Evolutionary conservation across 2,888 invertebrate species (phyloP), one percentile per base, ranked within the genome.

Genomic region (Lithophane semibrunnea): DNA sequence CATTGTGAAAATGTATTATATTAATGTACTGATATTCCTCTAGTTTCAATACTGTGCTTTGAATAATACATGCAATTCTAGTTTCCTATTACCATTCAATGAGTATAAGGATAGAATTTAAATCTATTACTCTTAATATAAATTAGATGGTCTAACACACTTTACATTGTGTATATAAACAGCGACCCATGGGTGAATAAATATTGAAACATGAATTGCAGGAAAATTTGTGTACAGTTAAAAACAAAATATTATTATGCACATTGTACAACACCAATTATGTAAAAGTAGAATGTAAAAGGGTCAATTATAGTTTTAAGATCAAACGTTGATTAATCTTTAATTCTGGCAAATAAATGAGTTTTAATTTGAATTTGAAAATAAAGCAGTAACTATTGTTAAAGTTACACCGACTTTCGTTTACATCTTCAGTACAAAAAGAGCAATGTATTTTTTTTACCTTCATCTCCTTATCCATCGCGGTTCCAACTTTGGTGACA

Each of bases 401-500:
- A 37, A 81, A n/a, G 44, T 61, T 16, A 24, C n/a, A 5, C 16
- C 3, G 1, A 73, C 13, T 73, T 24, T 21, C 3, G 1, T 21
- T 60, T 4, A n/a, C 7, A n/a, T 52, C 2, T 72, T 16, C 18
- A 16, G 12, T 54, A 73, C 13, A n/a, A 58, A 78, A 58, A 60
- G 16, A 60, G 42, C 24, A 42, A 74, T 47, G 13, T 54, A n/a
- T 54, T 16, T n/a, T 0, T 10, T 65, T n/a, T 95, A 98, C 98
- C 97, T 98, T 98, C 91, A 99, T 97, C 97, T 99, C 99, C 94
- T 99, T 99, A 95, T 99, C 99, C 97, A 98, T 98, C 42, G 98
- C 98, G 71, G 98, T 96, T 73, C 98, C 98, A 77, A 98, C 98
- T 95, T 98, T 98, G 75, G 98, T 97, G 71, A 98, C 98, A 86